Evolutionary conservation across 2,797 vertebrate genomes (phyloP).

Genomic region (Halcyon leucocephala): DNA sequence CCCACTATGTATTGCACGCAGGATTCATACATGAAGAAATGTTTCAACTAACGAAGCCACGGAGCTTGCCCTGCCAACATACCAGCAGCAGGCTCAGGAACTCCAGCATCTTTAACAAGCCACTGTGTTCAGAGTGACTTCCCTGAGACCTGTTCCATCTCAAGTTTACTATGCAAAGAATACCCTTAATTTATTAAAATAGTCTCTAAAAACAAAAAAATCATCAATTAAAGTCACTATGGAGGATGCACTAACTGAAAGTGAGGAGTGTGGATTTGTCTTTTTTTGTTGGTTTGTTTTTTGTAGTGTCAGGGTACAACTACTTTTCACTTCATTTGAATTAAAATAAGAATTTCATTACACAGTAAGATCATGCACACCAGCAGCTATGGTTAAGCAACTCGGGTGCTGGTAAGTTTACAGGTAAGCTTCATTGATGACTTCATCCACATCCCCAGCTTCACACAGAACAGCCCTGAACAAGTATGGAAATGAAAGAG

Average conservation of each 20-base stretch:
- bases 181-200: neutral
- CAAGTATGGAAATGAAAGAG: neutral
- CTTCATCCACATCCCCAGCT: neutral
- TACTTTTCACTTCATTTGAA: neutral
- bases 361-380: neutral
- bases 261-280: neutral
- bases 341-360: neutral
- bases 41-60: neutral
- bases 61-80: neutral
- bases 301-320: neutral
- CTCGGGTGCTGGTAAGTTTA: neutral
- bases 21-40: neutral
- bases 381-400: neutral
- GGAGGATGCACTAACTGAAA: neutral
- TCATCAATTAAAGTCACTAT: neutral
- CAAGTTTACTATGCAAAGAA: neutral
- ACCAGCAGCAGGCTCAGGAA: neutral
- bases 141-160: neutral
- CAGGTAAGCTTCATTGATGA: neutral
- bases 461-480: neutral
- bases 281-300: neutral
- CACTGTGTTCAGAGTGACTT: neutral
- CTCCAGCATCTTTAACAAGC: neutral
- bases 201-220: neutral
- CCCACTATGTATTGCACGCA: neutral